Evolutionary conservation across 1,140 invertebrate genomes (phyloP), one percentile per base, ranked within the genome.

Genomic region (Lucilia cuprina): DNA sequence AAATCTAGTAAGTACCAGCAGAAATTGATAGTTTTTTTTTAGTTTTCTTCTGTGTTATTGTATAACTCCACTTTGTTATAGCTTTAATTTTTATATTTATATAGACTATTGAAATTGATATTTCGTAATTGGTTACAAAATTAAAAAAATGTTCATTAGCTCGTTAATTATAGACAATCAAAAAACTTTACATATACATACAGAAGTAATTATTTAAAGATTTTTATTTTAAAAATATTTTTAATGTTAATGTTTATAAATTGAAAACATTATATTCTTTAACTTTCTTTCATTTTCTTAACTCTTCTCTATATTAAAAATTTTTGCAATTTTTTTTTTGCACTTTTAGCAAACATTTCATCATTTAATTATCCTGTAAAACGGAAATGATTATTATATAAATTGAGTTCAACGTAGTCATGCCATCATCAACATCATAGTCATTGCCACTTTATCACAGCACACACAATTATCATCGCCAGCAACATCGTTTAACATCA

Each of bases 331-430:
- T 41, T 41, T 60, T 60, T 14, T 14, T 60, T 60, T 60, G 13
- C 50, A 17, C n/a, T n/a, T 5, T n/a, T n/a, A 60, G 14, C 25
- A 60, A 60, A 60, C 2, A 17, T 17, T 14, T n/a, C 7, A n/a
- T 60, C 55, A 60, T 60, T 60, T 60, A 60, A 60, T 60, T 60
- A 60, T 60, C 55, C 55, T 60, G 41, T 60, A 60, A 60, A 60
- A 60, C 55, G 55, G 55, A 60, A 60, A 60, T 60, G 55, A 60
- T 60, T 60, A n/a, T 60, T 60, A 60, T n/a, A n/a, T 60, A n/a
- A 60, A 60, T 60, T 60, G 55, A 60, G 55, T 60, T 17, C 55
- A 60, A 60, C 14, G n/a, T 5, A n/a, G 55, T 60, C n/a, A 60
- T 60, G 55, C 14, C 41, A 60, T 60, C 55, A n/a, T 60, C 41